phyloP scores from a whole-genome alignment of 2,797 vertebrate species.

The Apogon talboti region DNA sequence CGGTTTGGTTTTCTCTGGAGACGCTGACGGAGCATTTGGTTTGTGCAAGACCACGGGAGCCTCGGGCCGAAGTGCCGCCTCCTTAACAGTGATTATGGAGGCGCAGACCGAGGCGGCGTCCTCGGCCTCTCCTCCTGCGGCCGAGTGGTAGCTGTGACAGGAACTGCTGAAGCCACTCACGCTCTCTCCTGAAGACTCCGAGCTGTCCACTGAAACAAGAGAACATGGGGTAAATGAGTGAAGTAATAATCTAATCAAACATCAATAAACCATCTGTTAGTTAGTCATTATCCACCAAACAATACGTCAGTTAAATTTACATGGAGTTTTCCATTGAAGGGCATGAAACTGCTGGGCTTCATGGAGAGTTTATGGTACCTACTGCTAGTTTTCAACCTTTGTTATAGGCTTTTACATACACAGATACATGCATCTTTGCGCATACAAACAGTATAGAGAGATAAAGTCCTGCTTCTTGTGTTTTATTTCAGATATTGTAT shows the following conservation, averaged over 20 bases:
- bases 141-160: constrained; percentile 78
- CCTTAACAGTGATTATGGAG: constrained; percentile 51
- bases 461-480: too few relatives aligned
- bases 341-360: too few relatives aligned
- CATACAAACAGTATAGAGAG: too few relatives aligned
- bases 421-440: too few relatives aligned
- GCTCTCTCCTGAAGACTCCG: constrained; percentile 85
- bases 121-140: constrained; percentile 74
- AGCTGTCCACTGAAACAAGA: constrained; percentile 83
- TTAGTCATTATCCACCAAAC: too few relatives aligned
- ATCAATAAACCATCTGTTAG: neutral
- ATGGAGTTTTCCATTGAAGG: too few relatives aligned
- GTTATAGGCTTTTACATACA: too few relatives aligned
- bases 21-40: constrained; percentile 25
- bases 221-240: neutral
- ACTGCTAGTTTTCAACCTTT: too few relatives aligned
- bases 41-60: constrained; percentile 20
- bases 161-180: constrained; percentile 86
- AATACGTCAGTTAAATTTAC: too few relatives aligned
- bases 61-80: constrained; percentile 38
- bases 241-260: neutral
- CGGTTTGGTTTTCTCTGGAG: constrained; percentile 38
- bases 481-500: too few relatives aligned
- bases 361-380: too few relatives aligned
- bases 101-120: constrained; percentile 64